Evolutionary conservation across 2,113 vertebrate species (phyloP).

Genomic region (Ptilorrhoa leucosticta): DNA sequence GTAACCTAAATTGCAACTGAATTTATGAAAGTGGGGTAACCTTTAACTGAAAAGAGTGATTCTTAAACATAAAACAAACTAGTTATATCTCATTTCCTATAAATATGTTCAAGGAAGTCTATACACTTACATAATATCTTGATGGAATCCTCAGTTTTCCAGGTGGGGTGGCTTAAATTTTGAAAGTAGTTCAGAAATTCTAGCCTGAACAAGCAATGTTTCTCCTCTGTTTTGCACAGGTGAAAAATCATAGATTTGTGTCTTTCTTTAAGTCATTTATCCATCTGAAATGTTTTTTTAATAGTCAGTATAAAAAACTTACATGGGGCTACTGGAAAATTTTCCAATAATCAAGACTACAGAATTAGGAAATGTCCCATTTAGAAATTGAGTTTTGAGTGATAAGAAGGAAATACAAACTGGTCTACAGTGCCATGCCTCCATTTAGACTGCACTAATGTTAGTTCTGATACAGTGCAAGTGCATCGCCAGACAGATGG

Average conservation of each 20-base stretch:
- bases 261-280: neutral
- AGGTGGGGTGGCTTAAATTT: neutral
- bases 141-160: neutral
- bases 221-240: neutral
- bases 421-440: neutral
- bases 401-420: neutral
- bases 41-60: neutral
- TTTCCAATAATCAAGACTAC: neutral
- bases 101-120: neutral
- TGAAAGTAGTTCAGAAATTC: neutral
- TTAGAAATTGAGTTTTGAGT: slow-evolving; percentile 18
- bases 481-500: neutral
- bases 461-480: neutral
- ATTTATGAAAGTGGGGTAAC: neutral
- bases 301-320: neutral
- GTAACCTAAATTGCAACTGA: neutral
- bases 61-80: neutral
- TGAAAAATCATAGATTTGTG: neutral
- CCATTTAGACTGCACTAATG: neutral
- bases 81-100: neutral
- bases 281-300: neutral
- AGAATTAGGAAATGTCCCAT: slow-evolving; percentile 13
- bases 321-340: neutral
- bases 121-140: neutral
- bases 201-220: neutral